Evolutionary conservation across 1,140 invertebrate genomes (phyloP).

Genomic region (Bursaphelenchus mucronatus): DNA sequence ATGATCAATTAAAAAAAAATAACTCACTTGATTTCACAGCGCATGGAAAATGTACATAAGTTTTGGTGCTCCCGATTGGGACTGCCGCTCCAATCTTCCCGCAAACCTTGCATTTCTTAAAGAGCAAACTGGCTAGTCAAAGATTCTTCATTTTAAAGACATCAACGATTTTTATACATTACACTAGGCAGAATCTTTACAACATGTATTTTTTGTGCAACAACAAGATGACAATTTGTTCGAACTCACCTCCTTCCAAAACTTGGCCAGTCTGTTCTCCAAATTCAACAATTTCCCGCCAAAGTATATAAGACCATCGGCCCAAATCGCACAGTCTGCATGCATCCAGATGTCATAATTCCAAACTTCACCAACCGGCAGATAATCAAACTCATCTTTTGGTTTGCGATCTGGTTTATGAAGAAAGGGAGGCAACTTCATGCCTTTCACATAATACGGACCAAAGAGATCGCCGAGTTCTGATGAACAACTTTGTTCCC

Average conservation of each 20-base stretch:
- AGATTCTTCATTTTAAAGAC: too few species aligned
- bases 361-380: too few species aligned
- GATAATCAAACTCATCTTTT: too few species aligned
- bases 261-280: slow-evolving; percentile 4
- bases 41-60: slow-evolving; percentile 23
- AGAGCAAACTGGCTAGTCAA: background rate
- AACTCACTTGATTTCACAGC: slow-evolving; percentile 15
- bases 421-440: background rate
- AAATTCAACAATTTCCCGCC: slow-evolving; percentile 21
- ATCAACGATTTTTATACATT: too few species aligned
- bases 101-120: slow-evolving; percentile 22
- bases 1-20: background rate
- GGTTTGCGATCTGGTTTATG: too few species aligned
- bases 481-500: slow-evolving; percentile 12
- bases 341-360: slow-evolving; percentile 21
- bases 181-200: too few species aligned
- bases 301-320: slow-evolving; percentile 8
- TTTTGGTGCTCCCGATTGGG: slow-evolving; percentile 16
- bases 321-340: slow-evolving; percentile 16
- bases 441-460: slow-evolving; percentile 22
- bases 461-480: slow-evolving; percentile 16
- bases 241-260: slow-evolving; percentile 21
- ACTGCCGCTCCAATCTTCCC: slow-evolving; percentile 16
- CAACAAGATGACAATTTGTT: background rate
- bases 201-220: background rate